Evolutionary conservation across 2,797 vertebrate species (phyloP), one percentile per base, ranked within the genome.

Genomic region (Sebastes elongatus): DNA sequence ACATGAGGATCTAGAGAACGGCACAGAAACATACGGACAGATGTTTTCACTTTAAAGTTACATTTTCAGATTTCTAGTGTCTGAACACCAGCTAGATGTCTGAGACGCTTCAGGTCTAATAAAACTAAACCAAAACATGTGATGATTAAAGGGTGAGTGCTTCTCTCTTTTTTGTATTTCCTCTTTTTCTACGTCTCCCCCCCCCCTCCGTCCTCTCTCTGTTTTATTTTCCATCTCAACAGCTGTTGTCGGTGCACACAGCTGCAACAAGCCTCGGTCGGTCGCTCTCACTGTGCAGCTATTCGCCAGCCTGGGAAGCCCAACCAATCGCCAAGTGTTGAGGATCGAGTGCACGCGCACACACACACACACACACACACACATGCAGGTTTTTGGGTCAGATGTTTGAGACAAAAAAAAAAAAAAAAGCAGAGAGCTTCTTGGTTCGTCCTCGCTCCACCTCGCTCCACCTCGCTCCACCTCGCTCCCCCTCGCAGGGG

Each of bases 201-300:
- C 11, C 7, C 10, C 16, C 7, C 55, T 18, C 9, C 18, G 20
- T 10, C 13, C 22, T n/a, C 18, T 25, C 61, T 60, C 32, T 35
- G 5, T 82, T 86, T 79, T 62, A 79, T 78, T 77, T 86, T 86
- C 90, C 81, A 56, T 78, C 71, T 71, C 67, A 62, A 84, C 91
- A 94, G 90, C 91, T 93, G 93, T 74, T 83, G 86, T 74, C 27
- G 6, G 64, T 13, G 63, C 86, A 65, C 84, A 86, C 91, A 93
- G 91, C 91, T 92, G 87, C 86, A 93, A 61, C 71, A 18, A 27
- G 73, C 78, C 71, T 66, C 70, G 38, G 3, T 14, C 14, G 4
- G 32, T 78, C 71, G 16, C 65, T 73, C 74, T 63, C 74, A 18
- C 70, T 80, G 46, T 52, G 71, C 73, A 80, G 82, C 78, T 28